Evolutionary conservation across 35 echinoderm and acorn worm genomes (phyloP).

Genomic region (Hemicentrotus pulcherrimus): DNA sequence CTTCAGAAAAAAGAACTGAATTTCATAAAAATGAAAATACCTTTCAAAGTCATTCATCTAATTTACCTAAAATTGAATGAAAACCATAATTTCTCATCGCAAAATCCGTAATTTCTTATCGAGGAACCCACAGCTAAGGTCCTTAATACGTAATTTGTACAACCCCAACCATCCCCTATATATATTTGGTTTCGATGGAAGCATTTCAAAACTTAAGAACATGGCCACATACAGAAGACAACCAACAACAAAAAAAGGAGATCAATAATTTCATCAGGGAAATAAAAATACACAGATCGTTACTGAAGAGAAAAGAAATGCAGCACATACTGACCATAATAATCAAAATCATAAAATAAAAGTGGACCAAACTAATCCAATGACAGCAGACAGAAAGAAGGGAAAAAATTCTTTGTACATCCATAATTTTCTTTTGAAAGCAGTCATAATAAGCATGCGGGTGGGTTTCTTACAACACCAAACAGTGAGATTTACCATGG

Average conservation of each 20-base stretch:
- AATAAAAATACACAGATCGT: neutral
- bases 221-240: too few relatives aligned
- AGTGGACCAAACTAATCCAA: neutral
- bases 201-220: neutral
- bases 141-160: neutral
- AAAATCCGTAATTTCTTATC: too few relatives aligned
- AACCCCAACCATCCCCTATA: neutral
- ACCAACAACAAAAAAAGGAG: neutral
- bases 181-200: neutral
- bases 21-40: too few relatives aligned
- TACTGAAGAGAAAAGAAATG: neutral
- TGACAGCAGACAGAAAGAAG: neutral
- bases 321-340: neutral
- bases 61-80: too few relatives aligned
- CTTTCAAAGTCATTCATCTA: too few relatives aligned
- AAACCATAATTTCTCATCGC: too few relatives aligned
- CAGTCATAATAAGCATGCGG: neutral
- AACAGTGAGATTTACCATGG: conserved; percentile 79
- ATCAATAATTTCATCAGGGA: neutral
- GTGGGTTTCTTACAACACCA: neutral
- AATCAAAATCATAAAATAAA: neutral
- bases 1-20: too few relatives aligned
- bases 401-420: neutral
- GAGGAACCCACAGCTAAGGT: too few relatives aligned
- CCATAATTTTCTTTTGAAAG: neutral